Percentiles rank a stretch among this genome's conserved stretches.
phyloP scores from a whole-genome alignment of 1,140 invertebrate species.

The Drosophila busckii region DNA sequence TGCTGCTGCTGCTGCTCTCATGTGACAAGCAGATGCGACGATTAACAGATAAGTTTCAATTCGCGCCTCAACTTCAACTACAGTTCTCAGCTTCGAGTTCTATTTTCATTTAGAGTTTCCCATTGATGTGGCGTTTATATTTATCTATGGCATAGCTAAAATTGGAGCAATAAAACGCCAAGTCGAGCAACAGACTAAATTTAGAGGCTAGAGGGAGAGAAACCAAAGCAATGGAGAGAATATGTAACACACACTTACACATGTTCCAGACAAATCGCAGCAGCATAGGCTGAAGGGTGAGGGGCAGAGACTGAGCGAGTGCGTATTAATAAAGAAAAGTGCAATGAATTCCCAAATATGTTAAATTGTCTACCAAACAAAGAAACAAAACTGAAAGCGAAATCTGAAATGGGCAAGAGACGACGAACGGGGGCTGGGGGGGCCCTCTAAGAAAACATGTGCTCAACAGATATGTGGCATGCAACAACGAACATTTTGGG shows the following conservation, averaged over 20 bases:
- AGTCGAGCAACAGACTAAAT: constrained; percentile 67
- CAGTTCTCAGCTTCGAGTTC: not conserved
- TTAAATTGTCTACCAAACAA: constrained; percentile 75
- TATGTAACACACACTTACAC: constrained; percentile 46
- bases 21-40: constrained; percentile 71
- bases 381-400: constrained; percentile 24
- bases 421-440: not conserved
- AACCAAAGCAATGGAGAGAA: constrained; percentile 25
- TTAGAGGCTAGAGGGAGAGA: constrained; percentile 46
- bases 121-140: constrained; percentile 65
- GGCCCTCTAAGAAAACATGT: constrained; percentile 45
- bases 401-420: not conserved
- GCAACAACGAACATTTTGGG: constrained; percentile 10
- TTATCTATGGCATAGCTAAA: constrained; percentile 65
- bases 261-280: constrained; percentile 55
- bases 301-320: constrained; percentile 3
- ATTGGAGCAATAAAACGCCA: constrained; percentile 64
- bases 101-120: constrained; percentile 24
- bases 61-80: constrained; percentile 13
- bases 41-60: constrained; percentile 74
- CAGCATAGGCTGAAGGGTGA: not conserved
- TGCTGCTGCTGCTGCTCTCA: constrained; percentile 22
- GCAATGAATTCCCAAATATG: constrained; percentile 77
- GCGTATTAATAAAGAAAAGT: constrained; percentile 77
- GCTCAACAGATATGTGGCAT: constrained; percentile 63